Conservation (phyloP, 2,888 invertebrate genomes). For the Drosophila suboccidentalis region DNA sequence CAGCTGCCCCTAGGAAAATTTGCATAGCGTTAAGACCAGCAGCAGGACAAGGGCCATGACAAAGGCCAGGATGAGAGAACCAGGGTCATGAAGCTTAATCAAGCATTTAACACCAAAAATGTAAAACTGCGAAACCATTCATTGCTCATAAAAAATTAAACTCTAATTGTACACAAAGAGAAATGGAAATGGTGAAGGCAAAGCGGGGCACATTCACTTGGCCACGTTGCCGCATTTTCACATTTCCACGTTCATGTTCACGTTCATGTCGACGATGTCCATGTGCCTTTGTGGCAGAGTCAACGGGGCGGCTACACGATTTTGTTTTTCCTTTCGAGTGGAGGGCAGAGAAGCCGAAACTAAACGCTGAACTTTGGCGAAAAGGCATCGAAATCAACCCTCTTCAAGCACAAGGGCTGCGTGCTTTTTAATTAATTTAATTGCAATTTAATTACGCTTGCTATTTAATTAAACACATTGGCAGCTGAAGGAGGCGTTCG, state of each 20-base stretch:
- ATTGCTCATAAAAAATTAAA: constrained; percentile 78
- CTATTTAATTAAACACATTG: constrained; percentile 83
- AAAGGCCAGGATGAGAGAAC: neutral
- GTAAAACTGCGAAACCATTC: constrained; percentile 72
- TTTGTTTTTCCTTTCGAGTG: constrained; percentile 64
- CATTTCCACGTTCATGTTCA: constrained; percentile 8
- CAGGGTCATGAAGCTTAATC: constrained; percentile 68
- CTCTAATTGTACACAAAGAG: constrained; percentile 66
- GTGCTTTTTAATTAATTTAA: constrained; percentile 84
- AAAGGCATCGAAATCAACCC: constrained; percentile 47
- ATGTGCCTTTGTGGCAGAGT: constrained; percentile 28
- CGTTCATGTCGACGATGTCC: neutral
- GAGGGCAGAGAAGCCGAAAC: constrained; percentile 56
- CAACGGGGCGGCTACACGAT: constrained; percentile 40
- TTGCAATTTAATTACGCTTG: constrained; percentile 83
- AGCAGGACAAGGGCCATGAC: neutral
- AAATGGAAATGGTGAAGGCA: neutral
- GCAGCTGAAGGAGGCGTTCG: constrained; percentile 60
- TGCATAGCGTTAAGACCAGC: constrained; percentile 1
- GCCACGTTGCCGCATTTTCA: neutral
- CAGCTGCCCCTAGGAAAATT: constrained; percentile 33
- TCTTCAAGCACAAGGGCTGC: constrained; percentile 64
- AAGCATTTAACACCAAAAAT: constrained; percentile 76
- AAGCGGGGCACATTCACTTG: constrained; percentile 2
- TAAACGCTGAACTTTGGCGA: constrained; percentile 48